phyloP scores from a whole-genome alignment of 2,888 invertebrate genomes.

The Ornithoptera priamus region DNA sequence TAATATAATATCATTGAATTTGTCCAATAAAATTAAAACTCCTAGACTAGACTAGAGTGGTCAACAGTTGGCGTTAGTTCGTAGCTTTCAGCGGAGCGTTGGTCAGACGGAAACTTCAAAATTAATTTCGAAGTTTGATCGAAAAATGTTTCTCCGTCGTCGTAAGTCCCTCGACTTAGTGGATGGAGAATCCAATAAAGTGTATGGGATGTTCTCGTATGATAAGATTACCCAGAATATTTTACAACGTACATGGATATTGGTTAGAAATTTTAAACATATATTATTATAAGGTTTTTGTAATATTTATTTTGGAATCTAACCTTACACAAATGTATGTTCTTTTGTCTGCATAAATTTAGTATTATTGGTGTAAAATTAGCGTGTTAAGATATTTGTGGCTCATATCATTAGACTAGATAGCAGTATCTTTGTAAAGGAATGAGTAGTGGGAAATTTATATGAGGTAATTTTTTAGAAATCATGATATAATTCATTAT shows the following conservation, averaged over 20 bases:
- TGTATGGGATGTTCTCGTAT: conserved; percentile 11
- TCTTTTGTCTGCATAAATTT: too few relatives aligned
- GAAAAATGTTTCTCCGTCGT: conserved; percentile 65
- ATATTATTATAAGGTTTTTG: not conserved
- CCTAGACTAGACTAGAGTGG: conserved; percentile 47
- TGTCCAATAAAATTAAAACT: conserved; percentile 58
- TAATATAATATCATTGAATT: conserved; percentile 26
- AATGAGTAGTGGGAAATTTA: too few relatives aligned
- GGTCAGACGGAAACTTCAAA: conserved; percentile 66
- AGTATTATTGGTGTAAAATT: too few relatives aligned
- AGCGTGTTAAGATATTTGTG: too few relatives aligned
- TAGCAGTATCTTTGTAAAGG: too few relatives aligned
- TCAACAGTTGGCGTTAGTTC: conserved; percentile 43
- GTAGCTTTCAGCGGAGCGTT: conserved; percentile 37
- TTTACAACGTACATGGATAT: not conserved
- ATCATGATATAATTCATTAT: too few relatives aligned
- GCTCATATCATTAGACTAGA: too few relatives aligned
- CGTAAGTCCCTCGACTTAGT: conserved; percentile 26
- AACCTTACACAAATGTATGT: too few relatives aligned
- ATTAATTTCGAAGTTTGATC: conserved; percentile 73
- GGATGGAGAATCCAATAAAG: conserved; percentile 26
- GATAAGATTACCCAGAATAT: conserved; percentile 10
- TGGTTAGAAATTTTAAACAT: not conserved
- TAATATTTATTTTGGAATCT: too few relatives aligned
- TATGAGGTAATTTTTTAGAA: too few relatives aligned